Conservation (phyloP, 2,888 invertebrate species). For the Chalcis sispes region DNA sequence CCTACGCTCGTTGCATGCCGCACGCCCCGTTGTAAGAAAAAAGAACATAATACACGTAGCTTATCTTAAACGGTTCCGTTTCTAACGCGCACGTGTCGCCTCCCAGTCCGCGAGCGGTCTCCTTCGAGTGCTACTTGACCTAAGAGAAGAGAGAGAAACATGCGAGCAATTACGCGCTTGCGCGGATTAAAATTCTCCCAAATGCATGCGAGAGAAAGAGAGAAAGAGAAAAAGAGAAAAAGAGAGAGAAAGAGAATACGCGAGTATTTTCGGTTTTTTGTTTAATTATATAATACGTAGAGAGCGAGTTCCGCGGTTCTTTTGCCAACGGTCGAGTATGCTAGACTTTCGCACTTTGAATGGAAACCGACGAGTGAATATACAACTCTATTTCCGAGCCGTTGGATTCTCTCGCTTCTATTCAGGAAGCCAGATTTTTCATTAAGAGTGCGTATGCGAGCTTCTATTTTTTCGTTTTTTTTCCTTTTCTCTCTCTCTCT, state of each 20-base stretch:
- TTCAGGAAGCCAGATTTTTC: slow-evolving; percentile 7
- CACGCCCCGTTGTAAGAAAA: too few species aligned
- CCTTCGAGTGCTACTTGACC: not conserved
- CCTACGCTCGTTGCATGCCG: too few species aligned
- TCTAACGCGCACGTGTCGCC: not conserved
- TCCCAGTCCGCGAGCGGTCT: not conserved
- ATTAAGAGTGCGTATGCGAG: not conserved
- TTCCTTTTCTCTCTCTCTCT: too few species aligned
- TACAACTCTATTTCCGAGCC: slow-evolving; percentile 26
- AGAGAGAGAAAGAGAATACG: not conserved
- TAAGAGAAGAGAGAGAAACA: too few species aligned
- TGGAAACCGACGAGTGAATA: not conserved
- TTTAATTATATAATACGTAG: too few species aligned
- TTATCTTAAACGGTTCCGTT: not conserved
- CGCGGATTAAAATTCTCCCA: slow-evolving; percentile 24
- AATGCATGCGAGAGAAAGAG: not conserved
- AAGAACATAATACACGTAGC: too few species aligned
- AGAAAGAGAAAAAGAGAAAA: not conserved
- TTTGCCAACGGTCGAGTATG: not conserved
- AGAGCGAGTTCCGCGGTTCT: not conserved
- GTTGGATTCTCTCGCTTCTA: not conserved
- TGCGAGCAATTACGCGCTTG: not conserved
- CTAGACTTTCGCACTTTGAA: slow-evolving; percentile 11
- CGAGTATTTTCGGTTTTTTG: slow-evolving; percentile 14
- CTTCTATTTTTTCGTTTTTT: too few species aligned